Evolutionary conservation across 2,888 invertebrate genomes (phyloP).

Genomic region (Lepidochitona cinerea): DNA sequence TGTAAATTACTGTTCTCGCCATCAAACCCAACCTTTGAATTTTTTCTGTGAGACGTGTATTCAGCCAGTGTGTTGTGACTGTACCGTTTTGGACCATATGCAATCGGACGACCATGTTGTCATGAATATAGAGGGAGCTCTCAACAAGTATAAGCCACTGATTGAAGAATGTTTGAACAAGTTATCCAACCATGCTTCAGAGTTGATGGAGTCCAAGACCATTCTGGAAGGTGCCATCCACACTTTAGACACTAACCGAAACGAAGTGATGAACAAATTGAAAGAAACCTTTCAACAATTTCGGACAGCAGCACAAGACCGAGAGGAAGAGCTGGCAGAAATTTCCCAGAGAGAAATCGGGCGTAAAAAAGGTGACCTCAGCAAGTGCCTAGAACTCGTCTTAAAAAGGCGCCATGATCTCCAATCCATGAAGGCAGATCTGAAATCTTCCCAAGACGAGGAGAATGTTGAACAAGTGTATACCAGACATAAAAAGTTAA

Average conservation of each 20-base stretch:
- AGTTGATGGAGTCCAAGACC: slow-evolving; percentile 46
- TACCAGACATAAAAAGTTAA: slow-evolving; percentile 52
- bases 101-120: slow-evolving; percentile 56
- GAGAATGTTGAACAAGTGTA: slow-evolving; percentile 58
- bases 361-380: slow-evolving; percentile 50
- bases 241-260: slow-evolving; percentile 55
- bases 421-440: slow-evolving; percentile 41
- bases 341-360: slow-evolving; percentile 56
- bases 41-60: slow-evolving; percentile 66
- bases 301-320: slow-evolving; percentile 52
- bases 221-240: slow-evolving; percentile 51
- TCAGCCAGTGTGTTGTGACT: slow-evolving; percentile 61
- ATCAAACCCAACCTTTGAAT: slow-evolving; percentile 63
- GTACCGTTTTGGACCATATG: slow-evolving; percentile 63
- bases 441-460: slow-evolving; percentile 48
- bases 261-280: slow-evolving; percentile 54
- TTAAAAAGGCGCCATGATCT: slow-evolving; percentile 44
- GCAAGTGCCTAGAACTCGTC: slow-evolving; percentile 48
- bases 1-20: slow-evolving; percentile 57
- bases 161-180: slow-evolving; percentile 53
- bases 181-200: slow-evolving; percentile 43
- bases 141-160: slow-evolving; percentile 60
- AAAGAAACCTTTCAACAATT: slow-evolving; percentile 55
- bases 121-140: slow-evolving; percentile 60
- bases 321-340: slow-evolving; percentile 56